Evolutionary conservation across 1,140 invertebrate genomes (phyloP).

Genomic region (Scaptomyza montana): DNA sequence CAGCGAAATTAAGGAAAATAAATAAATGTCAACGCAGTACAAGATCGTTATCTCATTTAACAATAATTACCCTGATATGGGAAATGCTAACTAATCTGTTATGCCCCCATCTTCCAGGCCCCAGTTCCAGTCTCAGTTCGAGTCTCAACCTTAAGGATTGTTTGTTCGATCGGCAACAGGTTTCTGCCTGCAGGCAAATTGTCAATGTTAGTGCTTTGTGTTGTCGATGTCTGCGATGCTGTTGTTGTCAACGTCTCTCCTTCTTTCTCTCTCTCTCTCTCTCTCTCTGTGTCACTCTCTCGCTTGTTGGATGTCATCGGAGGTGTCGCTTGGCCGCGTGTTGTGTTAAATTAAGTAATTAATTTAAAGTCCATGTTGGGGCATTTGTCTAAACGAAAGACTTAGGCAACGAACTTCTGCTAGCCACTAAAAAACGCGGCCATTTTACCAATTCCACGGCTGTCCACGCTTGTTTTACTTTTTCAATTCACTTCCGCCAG

Average conservation of each 20-base stretch:
- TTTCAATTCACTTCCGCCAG: slow-evolving; percentile 69
- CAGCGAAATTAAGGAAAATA: slow-evolving; percentile 84
- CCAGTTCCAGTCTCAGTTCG: neutral
- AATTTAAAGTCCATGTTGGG: slow-evolving; percentile 78
- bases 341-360: slow-evolving; percentile 83
- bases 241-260: slow-evolving; percentile 41
- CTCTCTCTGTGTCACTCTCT: too few relatives aligned
- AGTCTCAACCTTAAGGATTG: neutral
- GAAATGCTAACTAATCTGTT: slow-evolving; percentile 84
- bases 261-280: too few relatives aligned
- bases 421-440: slow-evolving; percentile 4
- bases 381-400: slow-evolving; percentile 76
- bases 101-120: slow-evolving; percentile 59
- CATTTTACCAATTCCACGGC: slow-evolving; percentile 17
- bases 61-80: slow-evolving; percentile 84
- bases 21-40: slow-evolving; percentile 84
- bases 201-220: slow-evolving; percentile 73
- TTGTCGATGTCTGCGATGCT: slow-evolving; percentile 52
- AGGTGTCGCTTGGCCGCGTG: slow-evolving; percentile 68
- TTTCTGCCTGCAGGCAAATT: slow-evolving; percentile 48
- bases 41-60: slow-evolving; percentile 84
- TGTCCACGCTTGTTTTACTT: slow-evolving; percentile 49
- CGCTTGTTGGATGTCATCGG: slow-evolving; percentile 44
- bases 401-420: slow-evolving; percentile 65
- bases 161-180: slow-evolving; percentile 53